Base-by-base conservation (phyloP, 35 echinoderm and acorn worm genomes). In the Acanthaster planci region DNA sequence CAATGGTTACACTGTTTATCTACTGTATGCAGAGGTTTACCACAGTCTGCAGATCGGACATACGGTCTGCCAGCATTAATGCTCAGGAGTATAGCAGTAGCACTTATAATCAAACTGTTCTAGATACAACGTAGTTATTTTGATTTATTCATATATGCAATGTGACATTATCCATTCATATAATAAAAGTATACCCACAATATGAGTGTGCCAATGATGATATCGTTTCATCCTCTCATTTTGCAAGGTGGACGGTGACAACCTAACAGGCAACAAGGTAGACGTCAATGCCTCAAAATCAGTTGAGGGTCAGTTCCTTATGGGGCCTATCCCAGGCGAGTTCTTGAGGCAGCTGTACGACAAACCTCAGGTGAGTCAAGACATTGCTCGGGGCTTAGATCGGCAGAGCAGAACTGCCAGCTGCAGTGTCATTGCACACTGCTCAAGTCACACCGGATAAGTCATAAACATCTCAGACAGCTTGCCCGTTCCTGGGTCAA, bases 271-370 rank as follows among this genome's bases (percentile, higher is more conserved):
- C 27, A 37, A 64, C 37, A 67, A 84, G 17, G 90, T 92, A 10
- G 10, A 8, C 16, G 39, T 83, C 31, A n/a, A 40, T 57, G 50
- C 31, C 21, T 9, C 2, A 14, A 76, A 77, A 32, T 51, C 51
- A 16, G 40, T 52, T 6, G 80, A 92, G 14, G 90, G 90, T 8
- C 30, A 68, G 55, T 12, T 92, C 8, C 77, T 92, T 29, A 38
- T 92, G 85, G 85, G 23, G 3, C 85, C 85, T 7, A 92, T 92
- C 6, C 85, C 90, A 2, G 90, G 90, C 21, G 90, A 92, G 26
- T 92, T 86, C 37, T 21, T 92, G 3, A 39, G 90, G 29, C 52
- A 54, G 1, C 79, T 76, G 30, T 55, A 88, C 52, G 37, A 77
- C 8, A 37, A 77, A 79, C 79, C 85, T 42, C 90, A 92, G 80